Base-by-base conservation (phyloP, 2,888 invertebrate species). In the Ectobius pallidus region DNA sequence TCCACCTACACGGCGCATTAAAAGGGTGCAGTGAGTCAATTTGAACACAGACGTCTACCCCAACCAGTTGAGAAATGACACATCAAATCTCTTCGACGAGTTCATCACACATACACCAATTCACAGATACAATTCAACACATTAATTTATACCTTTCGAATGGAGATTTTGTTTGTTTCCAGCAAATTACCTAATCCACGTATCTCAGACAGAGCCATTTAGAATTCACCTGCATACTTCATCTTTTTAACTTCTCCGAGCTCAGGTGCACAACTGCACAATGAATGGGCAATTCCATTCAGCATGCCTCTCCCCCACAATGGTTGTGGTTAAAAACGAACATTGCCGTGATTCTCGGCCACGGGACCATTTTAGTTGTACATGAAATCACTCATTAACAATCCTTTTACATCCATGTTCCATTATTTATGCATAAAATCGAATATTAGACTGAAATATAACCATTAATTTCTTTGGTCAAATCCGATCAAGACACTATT, bases 171-270 rank as follows among this genome's bases (percentile, higher is more conserved):
- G 68, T 65, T 70, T 25, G 73, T 61, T 71, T 73, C 73, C 73
- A 73, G 58, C 34, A 68, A 39, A 68, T 74, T 74, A 49, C 71
- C 72, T 71, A 74, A 52, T 30, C 69, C 71, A 67, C 63, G 69
- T 52, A 69, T 62, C 52, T 71, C 74, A 61, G 74, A 74, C 55
- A 74, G 39, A 55, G 74, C 74, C 74, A 74, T 74, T 74, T 74
- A 71, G 55, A 74, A 65, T 65, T 68, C 68, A 72, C 72, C 69
- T 69, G 32, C 72, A 72, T 72, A 72, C 62, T 72, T 72, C 69
- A 69, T 69, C 39, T 58, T 70, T 52, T 63, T 58, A 67, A 70
- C 65, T 70, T 55, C 58, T 46, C 16, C 46, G 73, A 73, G 65
- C 52, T 73, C 70, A 65, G 69, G 44, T 70, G 62, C 73, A 70